Conservation (phyloP, 92 coral and sea anemone genomes). For the Porites divaricata region DNA sequence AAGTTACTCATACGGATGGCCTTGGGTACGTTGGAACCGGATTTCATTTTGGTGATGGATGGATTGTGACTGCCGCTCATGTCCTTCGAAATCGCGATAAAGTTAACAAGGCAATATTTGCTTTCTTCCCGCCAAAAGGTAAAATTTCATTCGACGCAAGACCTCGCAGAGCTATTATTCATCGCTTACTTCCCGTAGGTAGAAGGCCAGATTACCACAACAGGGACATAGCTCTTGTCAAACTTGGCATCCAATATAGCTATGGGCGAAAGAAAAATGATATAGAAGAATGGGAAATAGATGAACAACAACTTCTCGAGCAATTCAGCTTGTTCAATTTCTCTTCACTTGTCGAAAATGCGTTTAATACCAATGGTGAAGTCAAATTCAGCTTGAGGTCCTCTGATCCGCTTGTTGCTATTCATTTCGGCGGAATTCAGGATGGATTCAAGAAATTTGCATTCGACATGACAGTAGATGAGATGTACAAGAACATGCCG, state of each 20-base stretch:
- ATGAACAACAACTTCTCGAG: constrained; percentile 72
- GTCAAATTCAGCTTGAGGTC: constrained; percentile 22
- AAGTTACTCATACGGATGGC: constrained; percentile 57
- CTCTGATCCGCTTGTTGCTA: constrained; percentile 50
- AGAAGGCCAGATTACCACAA: constrained; percentile 86
- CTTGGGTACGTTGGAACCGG: constrained; percentile 67
- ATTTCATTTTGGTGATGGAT: constrained; percentile 83
- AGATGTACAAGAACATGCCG: constrained; percentile 65
- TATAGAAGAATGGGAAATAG: constrained; percentile 77
- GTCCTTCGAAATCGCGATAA: constrained; percentile 82
- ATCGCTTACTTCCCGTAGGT: constrained; percentile 85
- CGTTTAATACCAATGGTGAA: constrained; percentile 57
- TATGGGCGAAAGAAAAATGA: constrained; percentile 66
- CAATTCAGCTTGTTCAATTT: constrained; percentile 71
- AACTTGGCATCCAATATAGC: constrained; percentile 79
- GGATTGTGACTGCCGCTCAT: constrained; percentile 78
- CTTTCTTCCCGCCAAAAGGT: constrained; percentile 56
- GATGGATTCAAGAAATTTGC: constrained; percentile 55
- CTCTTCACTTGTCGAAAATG: constrained; percentile 45
- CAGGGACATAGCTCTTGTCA: constrained; percentile 79
- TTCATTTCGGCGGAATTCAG: constrained; percentile 66
- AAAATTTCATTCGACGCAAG: constrained; percentile 62
- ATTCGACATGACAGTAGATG: constrained; percentile 59
- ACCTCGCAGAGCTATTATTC: constrained; percentile 78
- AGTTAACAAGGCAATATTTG: constrained; percentile 64